phyloP scores from a whole-genome alignment of 2,797 vertebrate genomes.

The Malacoctenus gilli region DNA sequence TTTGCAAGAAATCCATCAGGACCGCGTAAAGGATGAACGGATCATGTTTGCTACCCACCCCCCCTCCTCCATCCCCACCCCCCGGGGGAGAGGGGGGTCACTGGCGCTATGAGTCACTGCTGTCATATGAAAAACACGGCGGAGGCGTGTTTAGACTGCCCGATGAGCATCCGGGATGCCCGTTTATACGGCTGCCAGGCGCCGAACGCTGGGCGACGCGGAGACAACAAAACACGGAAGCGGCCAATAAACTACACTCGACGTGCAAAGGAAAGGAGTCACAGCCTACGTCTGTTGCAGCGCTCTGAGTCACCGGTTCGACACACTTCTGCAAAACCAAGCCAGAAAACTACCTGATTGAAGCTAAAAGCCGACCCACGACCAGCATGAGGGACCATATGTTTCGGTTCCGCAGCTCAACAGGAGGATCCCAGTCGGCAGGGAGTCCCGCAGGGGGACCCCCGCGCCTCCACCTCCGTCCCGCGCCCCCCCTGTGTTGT shows the following conservation, averaged over 20 bases:
- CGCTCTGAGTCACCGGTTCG: too few relatives aligned
- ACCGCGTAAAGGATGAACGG: constrained; percentile 42
- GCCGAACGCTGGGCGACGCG: constrained; percentile 38
- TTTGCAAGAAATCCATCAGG: constrained; percentile 58
- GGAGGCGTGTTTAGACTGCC: constrained; percentile 47
- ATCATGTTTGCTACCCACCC: constrained; percentile 47
- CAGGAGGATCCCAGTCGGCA: constrained; percentile 22
- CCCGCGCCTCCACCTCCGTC: constrained; percentile 23
- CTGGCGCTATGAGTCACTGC: constrained; percentile 50
- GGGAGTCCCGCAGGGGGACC: constrained; percentile 30
- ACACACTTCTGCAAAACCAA: too few relatives aligned
- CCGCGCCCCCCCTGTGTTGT: constrained; percentile 36
- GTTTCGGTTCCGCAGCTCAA: constrained; percentile 30
- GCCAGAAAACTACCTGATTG: too few relatives aligned
- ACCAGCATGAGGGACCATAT: constrained; percentile 56
- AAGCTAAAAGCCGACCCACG: constrained; percentile 43
- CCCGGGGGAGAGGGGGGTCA: constrained; percentile 50
- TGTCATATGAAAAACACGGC: constrained; percentile 54
- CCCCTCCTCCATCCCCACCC: too few relatives aligned
- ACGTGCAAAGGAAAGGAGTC: background rate
- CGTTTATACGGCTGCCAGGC: constrained; percentile 28
- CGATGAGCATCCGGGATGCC: constrained; percentile 42
- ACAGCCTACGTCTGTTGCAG: too few relatives aligned
- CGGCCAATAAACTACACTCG: background rate
- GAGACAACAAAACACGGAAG: constrained; percentile 19